Conservation (phyloP, 2,113 vertebrate genomes). For the Corythoichthys haematopterus region DNA sequence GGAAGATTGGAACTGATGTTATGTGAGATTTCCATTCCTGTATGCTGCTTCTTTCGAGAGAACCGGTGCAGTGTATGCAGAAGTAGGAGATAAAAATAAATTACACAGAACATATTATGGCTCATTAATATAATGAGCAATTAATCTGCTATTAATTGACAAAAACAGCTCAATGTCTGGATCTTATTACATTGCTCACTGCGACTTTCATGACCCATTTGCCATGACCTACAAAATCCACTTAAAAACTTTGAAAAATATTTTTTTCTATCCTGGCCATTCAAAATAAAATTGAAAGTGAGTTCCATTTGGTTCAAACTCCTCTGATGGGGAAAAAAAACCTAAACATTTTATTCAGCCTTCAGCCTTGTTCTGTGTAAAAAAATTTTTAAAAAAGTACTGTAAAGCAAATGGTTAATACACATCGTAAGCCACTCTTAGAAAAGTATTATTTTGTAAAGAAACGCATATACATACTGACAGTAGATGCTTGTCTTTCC, state of each 20-base stretch:
- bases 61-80: neutral
- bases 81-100: neutral
- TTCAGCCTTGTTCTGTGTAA: too few species aligned
- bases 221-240: neutral
- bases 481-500: too few species aligned
- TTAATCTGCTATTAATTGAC: neutral
- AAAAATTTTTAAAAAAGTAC: too few species aligned
- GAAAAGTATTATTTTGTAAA: too few species aligned
- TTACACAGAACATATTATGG: neutral
- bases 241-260: neutral
- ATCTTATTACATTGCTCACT: neutral
- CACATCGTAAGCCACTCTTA: too few species aligned
- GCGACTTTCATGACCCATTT: neutral
- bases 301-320: neutral
- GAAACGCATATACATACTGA: too few species aligned
- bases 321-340: neutral
- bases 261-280: neutral
- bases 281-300: neutral
- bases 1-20: neutral
- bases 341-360: too few species aligned
- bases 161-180: neutral
- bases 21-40: neutral
- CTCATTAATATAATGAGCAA: slow-evolving; percentile 2
- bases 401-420: too few species aligned
- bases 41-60: neutral